A percentile compares a stretch with the other conserved stretches of the same genome.
Evolutionary conservation across 2,797 vertebrate genomes (phyloP).

Genomic region (Sebastes jordani): DNA sequence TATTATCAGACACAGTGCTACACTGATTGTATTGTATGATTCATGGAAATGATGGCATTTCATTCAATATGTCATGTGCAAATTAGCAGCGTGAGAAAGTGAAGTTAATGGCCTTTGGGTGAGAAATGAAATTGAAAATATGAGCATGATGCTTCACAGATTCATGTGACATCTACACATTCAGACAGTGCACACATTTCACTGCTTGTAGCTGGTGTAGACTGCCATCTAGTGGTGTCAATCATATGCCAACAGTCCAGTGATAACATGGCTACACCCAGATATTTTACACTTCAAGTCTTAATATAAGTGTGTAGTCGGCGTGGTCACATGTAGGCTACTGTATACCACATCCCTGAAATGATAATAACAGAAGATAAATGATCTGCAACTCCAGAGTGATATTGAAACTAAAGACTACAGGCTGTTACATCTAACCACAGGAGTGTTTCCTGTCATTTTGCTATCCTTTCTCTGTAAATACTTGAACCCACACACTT

Average conservation of each 20-base stretch:
- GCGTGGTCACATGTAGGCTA: background rate
- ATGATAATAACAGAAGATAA: background rate
- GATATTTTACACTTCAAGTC: background rate
- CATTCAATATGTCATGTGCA: slow-evolving; percentile 7
- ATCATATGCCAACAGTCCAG: background rate
- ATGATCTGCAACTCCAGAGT: background rate
- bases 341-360: background rate
- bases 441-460: slow-evolving; percentile 39
- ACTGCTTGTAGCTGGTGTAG: slow-evolving; percentile 11
- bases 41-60: slow-evolving; percentile 21
- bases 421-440: background rate
- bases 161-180: background rate
- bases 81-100: slow-evolving; percentile 6
- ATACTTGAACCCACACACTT: background rate
- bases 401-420: slow-evolving; percentile 44
- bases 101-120: slow-evolving; percentile 12
- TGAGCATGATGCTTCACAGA: background rate
- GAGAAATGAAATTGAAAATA: slow-evolving; percentile 6
- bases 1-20: background rate
- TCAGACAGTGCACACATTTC: background rate
- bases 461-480: background rate
- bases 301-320: background rate
- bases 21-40: background rate
- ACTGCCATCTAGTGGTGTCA: slow-evolving; percentile 70
- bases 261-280: background rate